Evolutionary conservation across 2,888 invertebrate species (phyloP), one percentile per base, ranked within the genome.

Genomic region (Blastobasis adustella): DNA sequence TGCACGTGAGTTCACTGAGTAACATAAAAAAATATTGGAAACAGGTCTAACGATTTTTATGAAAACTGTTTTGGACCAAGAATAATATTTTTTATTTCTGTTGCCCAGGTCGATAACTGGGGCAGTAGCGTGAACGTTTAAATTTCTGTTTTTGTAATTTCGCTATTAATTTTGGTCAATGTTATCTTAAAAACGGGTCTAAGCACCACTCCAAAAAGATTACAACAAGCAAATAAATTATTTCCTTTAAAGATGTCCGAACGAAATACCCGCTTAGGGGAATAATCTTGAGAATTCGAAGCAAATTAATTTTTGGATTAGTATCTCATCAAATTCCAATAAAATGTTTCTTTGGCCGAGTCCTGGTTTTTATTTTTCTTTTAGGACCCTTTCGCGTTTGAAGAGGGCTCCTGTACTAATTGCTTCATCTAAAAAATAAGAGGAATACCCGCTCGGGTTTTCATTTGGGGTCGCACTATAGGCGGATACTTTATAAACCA

Each of bases 351-450:
- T 66, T 69, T 69, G 66, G 62, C 71, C 69, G 72, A 81, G 79
- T 78, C 69, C 64, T 64, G 67, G 69, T 66, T 69, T 73, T 77
- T 71, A 67, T 73, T 79, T 73, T 50, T 43, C 71, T 68, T 71
- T 71, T 61, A 62, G 69, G 63, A 61, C 65, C 71, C 69, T 71
- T 67, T 67, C 63, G 65, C 77, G 79, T 81, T 81, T 79, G 75
- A 76, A 77, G 73, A 71, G 77, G 71, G 66, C 72, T 73, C 71
- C 69, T 68, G 60, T 73, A 79, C 81, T 86, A 86, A 86, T 86
- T 85, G 85, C 83, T 84, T 75, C 72, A 73, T 71, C 76, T 77
- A 72, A 81, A 81, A 78, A 80, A 77, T 79, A 83, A 79, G 80
- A 80, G 69, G 75, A 79, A 79, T 77, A 78, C 73, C 71, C 71